Evolutionary conservation across 2,113 vertebrate genomes (phyloP).

Genomic region (Hippoglossus stenolepis): DNA sequence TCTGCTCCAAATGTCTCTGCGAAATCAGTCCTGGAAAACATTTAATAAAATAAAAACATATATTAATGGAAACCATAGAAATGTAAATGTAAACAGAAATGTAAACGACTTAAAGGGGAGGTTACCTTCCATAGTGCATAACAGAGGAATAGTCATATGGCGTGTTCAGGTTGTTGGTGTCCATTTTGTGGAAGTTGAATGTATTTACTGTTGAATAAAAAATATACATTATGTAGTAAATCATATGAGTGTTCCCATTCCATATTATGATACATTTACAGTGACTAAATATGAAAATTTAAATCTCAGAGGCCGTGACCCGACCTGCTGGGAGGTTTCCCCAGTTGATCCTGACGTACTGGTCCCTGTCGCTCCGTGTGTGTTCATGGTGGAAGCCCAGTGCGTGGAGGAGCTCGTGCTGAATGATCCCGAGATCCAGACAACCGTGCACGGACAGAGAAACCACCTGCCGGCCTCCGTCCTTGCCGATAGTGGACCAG

Average conservation of each 20-base stretch:
- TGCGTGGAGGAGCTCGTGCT: slow-evolving; percentile 66
- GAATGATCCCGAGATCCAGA: slow-evolving; percentile 45
- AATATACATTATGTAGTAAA: no score
- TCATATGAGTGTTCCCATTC: no score
- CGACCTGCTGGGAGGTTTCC: slow-evolving; percentile 47
- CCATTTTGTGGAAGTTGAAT: slow-evolving; percentile 41
- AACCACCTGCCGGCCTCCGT: slow-evolving; percentile 53
- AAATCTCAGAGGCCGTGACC: neutral
- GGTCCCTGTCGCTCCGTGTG: slow-evolving; percentile 64
- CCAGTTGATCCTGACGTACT: slow-evolving; percentile 65
- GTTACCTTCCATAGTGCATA: slow-evolving; percentile 68
- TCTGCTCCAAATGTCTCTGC: neutral
- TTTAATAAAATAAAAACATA: neutral
- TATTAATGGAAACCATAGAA: no score
- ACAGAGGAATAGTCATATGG: slow-evolving; percentile 64
- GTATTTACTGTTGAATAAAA: neutral
- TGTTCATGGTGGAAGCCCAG: slow-evolving; percentile 72
- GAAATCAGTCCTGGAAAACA: slow-evolving; percentile 20
- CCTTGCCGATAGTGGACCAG: slow-evolving; percentile 43
- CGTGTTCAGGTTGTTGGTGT: slow-evolving; percentile 60
- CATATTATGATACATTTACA: no score
- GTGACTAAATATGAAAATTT: no score
- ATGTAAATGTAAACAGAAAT: neutral
- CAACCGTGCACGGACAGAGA: slow-evolving; percentile 56
- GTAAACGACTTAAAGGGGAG: neutral